phyloP scores from a whole-genome alignment of 2,888 invertebrate genomes.

The Zygaena filipendulae region DNA sequence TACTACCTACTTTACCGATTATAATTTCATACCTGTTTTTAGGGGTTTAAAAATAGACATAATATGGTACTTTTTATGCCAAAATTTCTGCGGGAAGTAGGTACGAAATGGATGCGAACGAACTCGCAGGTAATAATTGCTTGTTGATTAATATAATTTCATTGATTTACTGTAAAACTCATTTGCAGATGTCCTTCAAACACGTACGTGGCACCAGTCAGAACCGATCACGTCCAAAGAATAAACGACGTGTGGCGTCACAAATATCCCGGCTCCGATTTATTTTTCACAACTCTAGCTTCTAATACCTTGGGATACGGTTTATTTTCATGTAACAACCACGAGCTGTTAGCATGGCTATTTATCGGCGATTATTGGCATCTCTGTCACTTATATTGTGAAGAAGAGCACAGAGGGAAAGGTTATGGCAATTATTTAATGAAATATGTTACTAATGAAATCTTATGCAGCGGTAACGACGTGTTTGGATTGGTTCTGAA shows the following conservation, averaged over 20 bases:
- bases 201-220: background rate
- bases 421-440: background rate
- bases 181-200: background rate
- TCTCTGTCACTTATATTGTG: background rate
- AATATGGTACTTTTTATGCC: no score
- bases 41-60: no score
- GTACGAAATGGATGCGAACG: no score
- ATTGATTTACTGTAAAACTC: no score
- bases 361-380: background rate
- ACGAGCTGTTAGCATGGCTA: background rate
- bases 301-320: background rate
- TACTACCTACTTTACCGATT: no score
- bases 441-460: constrained; percentile 17
- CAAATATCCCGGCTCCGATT: background rate
- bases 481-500: background rate
- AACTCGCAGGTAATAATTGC: no score
- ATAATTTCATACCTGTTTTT: no score
- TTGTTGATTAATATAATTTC: no score
- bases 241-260: background rate
- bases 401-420: background rate
- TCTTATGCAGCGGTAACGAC: constrained; percentile 9
- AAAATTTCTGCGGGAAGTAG: no score
- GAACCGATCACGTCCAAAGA: background rate
- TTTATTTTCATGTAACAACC: background rate
- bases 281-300: background rate